These are phyloP conservation scores for Stomorhina lunata DNA, from an alignment of 2,888 invertebrate genomes.

Conservation along the genomic window DNA sequence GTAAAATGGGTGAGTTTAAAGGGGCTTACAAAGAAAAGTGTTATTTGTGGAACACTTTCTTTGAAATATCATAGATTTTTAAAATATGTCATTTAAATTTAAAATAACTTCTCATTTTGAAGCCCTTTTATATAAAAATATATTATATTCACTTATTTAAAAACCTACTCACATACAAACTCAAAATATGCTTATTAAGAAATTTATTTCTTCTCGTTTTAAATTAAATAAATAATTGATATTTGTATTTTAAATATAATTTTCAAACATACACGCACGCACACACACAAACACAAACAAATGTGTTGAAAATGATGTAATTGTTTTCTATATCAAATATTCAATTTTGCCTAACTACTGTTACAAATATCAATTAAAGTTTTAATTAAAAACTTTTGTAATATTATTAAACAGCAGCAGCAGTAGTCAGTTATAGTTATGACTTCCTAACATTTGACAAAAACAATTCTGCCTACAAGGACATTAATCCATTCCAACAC, in stretches of 20 bases:
- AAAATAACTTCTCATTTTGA: too few species aligned
- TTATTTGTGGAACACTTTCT: background rate
- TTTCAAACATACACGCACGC: background rate
- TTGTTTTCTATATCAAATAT: background rate
- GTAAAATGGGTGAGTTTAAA: background rate
- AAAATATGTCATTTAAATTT: too few species aligned
- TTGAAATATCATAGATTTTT: too few species aligned
- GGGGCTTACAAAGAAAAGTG: background rate
- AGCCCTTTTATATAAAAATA: too few species aligned
- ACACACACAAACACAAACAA: background rate
- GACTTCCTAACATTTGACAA: background rate
- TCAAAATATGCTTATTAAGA: slow-evolving; percentile 10
- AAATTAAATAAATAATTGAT: slow-evolving; percentile 43
- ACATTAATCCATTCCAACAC: background rate
- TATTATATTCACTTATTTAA: background rate
- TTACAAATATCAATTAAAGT: slow-evolving; percentile 39
- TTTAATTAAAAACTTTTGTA: slow-evolving; percentile 47
- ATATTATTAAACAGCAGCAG: slow-evolving; percentile 3
- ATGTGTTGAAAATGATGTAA: background rate
- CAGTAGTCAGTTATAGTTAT: too few species aligned
- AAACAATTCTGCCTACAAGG: background rate
- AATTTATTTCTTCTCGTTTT: slow-evolving; percentile 18
- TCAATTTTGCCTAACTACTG: slow-evolving; percentile 1
- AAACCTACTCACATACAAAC: background rate
- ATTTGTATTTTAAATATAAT: slow-evolving; percentile 17